phyloP scores from a whole-genome alignment of 2,113 vertebrate genomes.

The Leptodactylus fuscus region DNA sequence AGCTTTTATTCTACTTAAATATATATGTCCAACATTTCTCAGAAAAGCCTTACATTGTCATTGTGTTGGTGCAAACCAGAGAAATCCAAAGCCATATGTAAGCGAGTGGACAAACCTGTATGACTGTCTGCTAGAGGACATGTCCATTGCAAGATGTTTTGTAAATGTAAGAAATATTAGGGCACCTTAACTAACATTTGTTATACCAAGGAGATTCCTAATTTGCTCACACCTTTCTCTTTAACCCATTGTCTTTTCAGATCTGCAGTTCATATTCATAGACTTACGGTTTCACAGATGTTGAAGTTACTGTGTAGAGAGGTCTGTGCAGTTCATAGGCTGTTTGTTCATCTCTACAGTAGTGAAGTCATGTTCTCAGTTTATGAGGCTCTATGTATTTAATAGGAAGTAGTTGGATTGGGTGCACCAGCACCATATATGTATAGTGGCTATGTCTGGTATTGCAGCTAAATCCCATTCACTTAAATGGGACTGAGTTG shows the following conservation, averaged over 20 bases:
- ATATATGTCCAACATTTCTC: neutral
- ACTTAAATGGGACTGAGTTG: no score
- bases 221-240: slow-evolving; percentile 2
- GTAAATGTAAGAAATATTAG: slow-evolving; percentile 26
- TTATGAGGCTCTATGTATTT: neutral
- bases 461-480: no score
- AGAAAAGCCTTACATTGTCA: slow-evolving; percentile 1
- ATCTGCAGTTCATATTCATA: neutral
- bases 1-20: slow-evolving; percentile 42
- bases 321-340: neutral
- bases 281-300: neutral
- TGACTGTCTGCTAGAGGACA: neutral
- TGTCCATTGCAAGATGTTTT: slow-evolving; percentile 23
- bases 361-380: neutral
- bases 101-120: neutral
- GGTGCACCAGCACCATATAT: no score
- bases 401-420: neutral
- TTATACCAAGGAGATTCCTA: slow-evolving; percentile 14
- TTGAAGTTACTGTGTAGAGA: neutral
- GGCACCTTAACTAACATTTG: slow-evolving; percentile 30
- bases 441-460: no score
- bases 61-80: neutral
- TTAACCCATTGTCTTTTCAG: neutral
- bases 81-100: slow-evolving; percentile 45
- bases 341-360: neutral